These are phyloP conservation scores for Bombyx mori DNA, from an alignment of 1,140 invertebrate species.

Conservation along the genomic window ASM3026992v2 NC_085119.1:4940501-4941000, in stretches of 20 bases:
- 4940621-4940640: constrained; percentile 75
- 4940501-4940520: not conserved
- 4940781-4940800: constrained; percentile 75
- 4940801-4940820: constrained; percentile 83
- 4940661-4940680: constrained; percentile 76
- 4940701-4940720: constrained; percentile 88
- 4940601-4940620: not conserved
- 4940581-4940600: no score
- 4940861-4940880: not conserved
- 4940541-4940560: not conserved
- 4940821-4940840: constrained; percentile 80
- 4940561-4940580: no score
- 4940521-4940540: not conserved
- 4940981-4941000: no score
- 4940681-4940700: constrained; percentile 94
- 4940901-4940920: no score
- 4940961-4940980: no score
- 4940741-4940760: constrained; percentile 79
- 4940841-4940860: constrained; percentile 72
- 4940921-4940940: no score
- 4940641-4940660: constrained; percentile 90
- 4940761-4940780: constrained; percentile 81
- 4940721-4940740: constrained; percentile 80
- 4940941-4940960: no score
- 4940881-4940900: no score